phyloP scores from a whole-genome alignment of 2,797 vertebrate species.

The Staurois parvus region DNA sequence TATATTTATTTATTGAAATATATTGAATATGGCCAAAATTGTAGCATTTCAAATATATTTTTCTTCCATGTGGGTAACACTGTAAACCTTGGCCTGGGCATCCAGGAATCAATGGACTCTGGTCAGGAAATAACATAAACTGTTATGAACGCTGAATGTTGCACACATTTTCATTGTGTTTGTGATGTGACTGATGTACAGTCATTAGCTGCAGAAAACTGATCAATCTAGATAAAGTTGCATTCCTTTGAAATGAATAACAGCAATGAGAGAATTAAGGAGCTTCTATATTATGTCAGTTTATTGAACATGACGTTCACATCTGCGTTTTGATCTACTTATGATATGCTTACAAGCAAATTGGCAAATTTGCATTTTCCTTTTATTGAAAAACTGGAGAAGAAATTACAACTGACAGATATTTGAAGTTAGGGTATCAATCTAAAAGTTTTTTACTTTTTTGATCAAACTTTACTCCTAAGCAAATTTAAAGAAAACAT shows the following conservation, averaged over 20 bases:
- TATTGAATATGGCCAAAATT: too few species aligned
- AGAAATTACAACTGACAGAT: background rate
- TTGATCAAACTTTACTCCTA: background rate
- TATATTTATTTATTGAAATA: too few species aligned
- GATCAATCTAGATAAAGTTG: conserved; percentile 2
- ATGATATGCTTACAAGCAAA: conserved; percentile 2
- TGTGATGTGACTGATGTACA: background rate
- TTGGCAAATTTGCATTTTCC: conserved; percentile 1
- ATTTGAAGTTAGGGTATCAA: background rate
- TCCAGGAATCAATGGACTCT: too few species aligned
- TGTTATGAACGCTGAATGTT: background rate
- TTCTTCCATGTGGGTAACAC: too few species aligned
- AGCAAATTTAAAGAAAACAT: background rate
- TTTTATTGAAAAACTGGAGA: background rate
- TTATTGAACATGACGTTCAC: conserved; percentile 26
- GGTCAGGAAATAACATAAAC: too few species aligned
- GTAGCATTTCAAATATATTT: too few species aligned
- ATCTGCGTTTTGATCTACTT: background rate
- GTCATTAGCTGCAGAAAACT: background rate
- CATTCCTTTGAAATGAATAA: conserved; percentile 5
- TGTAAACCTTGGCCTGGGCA: too few species aligned
- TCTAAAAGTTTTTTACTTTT: background rate
- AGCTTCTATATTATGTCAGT: conserved; percentile 8
- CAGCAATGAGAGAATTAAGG: conserved; percentile 10
- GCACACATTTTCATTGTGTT: background rate